Conservation (phyloP, 2,888 invertebrate species). For the Pheosia gnoma region DNA sequence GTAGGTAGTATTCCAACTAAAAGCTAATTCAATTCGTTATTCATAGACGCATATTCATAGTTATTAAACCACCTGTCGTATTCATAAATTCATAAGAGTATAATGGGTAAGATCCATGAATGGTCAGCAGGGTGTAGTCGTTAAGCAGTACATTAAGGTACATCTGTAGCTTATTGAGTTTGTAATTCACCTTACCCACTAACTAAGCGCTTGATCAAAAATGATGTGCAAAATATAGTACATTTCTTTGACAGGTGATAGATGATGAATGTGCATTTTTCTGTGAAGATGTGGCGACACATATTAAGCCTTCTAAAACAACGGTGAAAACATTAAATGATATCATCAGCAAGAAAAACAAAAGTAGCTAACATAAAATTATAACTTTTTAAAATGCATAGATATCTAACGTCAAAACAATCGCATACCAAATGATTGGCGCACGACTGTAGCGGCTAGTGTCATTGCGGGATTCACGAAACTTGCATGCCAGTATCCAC, state of each 20-base stretch:
- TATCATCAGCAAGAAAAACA: slow-evolving; percentile 13
- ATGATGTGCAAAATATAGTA: background rate
- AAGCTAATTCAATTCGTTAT: slow-evolving; percentile 22
- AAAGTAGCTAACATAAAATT: slow-evolving; percentile 39
- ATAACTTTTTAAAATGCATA: slow-evolving; percentile 41
- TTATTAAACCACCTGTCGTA: slow-evolving; percentile 21
- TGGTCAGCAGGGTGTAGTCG: slow-evolving; percentile 14
- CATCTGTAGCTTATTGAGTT: background rate
- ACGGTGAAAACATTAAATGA: slow-evolving; percentile 16
- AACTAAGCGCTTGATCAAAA: background rate
- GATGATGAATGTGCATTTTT: background rate
- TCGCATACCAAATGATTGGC: slow-evolving; percentile 63
- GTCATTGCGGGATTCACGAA: slow-evolving; percentile 57
- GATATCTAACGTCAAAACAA: slow-evolving; percentile 39
- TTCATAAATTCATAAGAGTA: slow-evolving; percentile 24
- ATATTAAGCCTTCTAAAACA: no score
- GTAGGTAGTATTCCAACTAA: slow-evolving; percentile 14
- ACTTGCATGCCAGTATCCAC: slow-evolving; percentile 56
- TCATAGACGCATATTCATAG: slow-evolving; percentile 15
- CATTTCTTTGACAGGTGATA: background rate
- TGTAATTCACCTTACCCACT: background rate
- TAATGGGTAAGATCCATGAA: slow-evolving; percentile 17
- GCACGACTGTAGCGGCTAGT: slow-evolving; percentile 46
- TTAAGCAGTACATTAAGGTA: no score
- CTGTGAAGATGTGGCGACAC: no score